phyloP scores from a whole-genome alignment of 2,113 vertebrate species.

The Sorex araneus region DNA sequence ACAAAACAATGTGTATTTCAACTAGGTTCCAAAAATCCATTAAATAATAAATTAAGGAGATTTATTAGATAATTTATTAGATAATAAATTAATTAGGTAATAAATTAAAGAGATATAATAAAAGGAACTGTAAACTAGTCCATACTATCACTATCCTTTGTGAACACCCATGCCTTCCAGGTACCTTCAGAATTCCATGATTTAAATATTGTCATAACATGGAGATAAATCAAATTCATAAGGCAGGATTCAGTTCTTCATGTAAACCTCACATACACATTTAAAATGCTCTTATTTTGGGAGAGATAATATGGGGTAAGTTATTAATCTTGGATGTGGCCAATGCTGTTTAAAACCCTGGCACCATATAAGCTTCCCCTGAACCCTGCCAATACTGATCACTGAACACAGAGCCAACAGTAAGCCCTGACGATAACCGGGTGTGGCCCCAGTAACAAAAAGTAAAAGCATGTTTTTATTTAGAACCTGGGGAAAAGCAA shows the following conservation, averaged over 20 bases:
- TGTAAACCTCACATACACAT: neutral
- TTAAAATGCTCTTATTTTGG: slow-evolving; percentile 8
- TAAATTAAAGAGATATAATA: slow-evolving; percentile 22
- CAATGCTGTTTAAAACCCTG: too few relatives aligned
- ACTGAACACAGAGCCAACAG: too few relatives aligned
- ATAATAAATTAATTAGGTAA: slow-evolving; percentile 56
- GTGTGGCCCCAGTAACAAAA: too few relatives aligned
- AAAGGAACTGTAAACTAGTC: slow-evolving; percentile 47
- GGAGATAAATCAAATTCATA: slow-evolving; percentile 29
- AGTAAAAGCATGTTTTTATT: slow-evolving; percentile 25
- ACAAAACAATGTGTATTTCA: slow-evolving; percentile 34
- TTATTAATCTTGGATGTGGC: too few relatives aligned
- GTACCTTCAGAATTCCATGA: neutral
- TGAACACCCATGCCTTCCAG: slow-evolving; percentile 3
- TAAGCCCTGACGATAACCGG: too few relatives aligned
- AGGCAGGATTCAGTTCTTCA: slow-evolving; percentile 1
- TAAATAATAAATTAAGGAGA: slow-evolving; percentile 47
- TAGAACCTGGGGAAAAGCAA: slow-evolving; percentile 47
- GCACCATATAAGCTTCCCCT: too few relatives aligned
- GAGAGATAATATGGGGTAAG: too few relatives aligned
- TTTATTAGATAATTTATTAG: too few relatives aligned
- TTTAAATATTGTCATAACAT: slow-evolving; percentile 70
- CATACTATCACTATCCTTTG: neutral
- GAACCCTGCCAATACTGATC: too few relatives aligned
- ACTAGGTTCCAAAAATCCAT: slow-evolving; percentile 23